Conservation (phyloP, 2,797 vertebrate genomes). For the Chelonia mydas region DNA sequence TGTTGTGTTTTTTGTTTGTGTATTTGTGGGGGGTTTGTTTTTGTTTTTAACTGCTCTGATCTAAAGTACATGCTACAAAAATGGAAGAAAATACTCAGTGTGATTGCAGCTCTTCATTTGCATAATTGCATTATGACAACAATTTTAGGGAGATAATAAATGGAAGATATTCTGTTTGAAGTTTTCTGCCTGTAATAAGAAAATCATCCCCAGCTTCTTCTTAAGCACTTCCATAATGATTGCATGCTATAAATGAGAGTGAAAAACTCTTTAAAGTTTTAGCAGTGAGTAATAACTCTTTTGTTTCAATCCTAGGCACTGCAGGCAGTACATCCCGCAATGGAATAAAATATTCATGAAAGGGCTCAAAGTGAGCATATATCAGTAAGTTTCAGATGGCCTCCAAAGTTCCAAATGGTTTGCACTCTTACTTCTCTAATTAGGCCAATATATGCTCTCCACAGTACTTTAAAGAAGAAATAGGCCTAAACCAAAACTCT, state of each 20-base stretch:
- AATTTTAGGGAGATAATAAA: conserved; percentile 67
- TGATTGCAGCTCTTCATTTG: conserved; percentile 63
- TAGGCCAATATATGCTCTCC: not conserved
- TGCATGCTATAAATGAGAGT: conserved; percentile 27
- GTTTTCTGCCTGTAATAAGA: conserved; percentile 33
- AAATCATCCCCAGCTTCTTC: conserved; percentile 28
- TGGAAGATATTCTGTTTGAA: conserved; percentile 47
- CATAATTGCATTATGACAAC: conserved; percentile 72
- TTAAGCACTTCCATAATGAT: conserved; percentile 43
- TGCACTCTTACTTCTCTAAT: not conserved
- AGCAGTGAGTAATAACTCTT: conserved; percentile 26
- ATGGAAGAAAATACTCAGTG: conserved; percentile 69
- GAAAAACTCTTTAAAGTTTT: conserved; percentile 28
- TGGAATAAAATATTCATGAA: conserved; percentile 45
- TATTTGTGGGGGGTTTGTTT: conserved; percentile 13
- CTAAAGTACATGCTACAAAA: conserved; percentile 68
- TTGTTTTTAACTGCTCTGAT: conserved; percentile 63
- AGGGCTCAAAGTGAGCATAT: conserved; percentile 1
- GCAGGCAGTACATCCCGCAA: not conserved
- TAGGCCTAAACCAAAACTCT: not conserved
- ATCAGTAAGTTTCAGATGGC: conserved; percentile 34
- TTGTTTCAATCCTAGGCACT: conserved; percentile 24
- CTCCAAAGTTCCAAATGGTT: conserved; percentile 40
- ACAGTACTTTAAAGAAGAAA: not conserved
- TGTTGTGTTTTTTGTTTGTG: not conserved